Evolutionary conservation across 2,113 vertebrate species (phyloP), one percentile per base, ranked within the genome.

Genomic region (Crotalus tigris): DNA sequence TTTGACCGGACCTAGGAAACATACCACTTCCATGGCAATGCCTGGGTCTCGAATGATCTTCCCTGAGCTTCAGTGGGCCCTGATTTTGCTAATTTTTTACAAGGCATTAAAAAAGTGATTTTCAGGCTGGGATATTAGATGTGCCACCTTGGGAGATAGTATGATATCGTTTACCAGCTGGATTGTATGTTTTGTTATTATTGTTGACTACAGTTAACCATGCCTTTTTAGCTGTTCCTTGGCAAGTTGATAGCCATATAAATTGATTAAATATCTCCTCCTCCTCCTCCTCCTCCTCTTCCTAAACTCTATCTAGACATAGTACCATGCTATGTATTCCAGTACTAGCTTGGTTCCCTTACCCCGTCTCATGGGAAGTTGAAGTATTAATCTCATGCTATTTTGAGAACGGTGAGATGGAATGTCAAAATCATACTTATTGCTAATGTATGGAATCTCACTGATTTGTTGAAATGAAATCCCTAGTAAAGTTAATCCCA

Each of bases 401-500:
- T 81, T 81, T 44, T 69, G 64, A n/a, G 29, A 7, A 81, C 3
- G 10, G 3, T 5, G 6, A 46, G 7, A 4, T 24, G 0, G 57
- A 53, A 29, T 21, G 54, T 44, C 11, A 13, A 26, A 44, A 75
- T 33, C n/a, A 24, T 24, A 12, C 9, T 58, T 49, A 11, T 49
- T 59, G 87, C 1, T 7, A 29, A 12, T 21, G 11, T 59, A 33
- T 55, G 13, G 53, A 39, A 92, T 55, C 87, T 46, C 3, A 44
- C 17, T 44, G n/a, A 85, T 26, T 33, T 23, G 51, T 15, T 58
- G 17, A 53, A 13, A 85, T 85, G 54, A 85, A 75, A 81, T 58
- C 57, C 92, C 49, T 85, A 21, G 39, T 81, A 39, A 81, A 39
- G 21, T 44, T 81, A 81, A 21, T 91, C 91, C 85, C 95, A 26